These are phyloP conservation scores for Silurus lanzhouensis DNA, from an alignment of 2,797 vertebrate species.

Conservation along the genomic window DNA sequence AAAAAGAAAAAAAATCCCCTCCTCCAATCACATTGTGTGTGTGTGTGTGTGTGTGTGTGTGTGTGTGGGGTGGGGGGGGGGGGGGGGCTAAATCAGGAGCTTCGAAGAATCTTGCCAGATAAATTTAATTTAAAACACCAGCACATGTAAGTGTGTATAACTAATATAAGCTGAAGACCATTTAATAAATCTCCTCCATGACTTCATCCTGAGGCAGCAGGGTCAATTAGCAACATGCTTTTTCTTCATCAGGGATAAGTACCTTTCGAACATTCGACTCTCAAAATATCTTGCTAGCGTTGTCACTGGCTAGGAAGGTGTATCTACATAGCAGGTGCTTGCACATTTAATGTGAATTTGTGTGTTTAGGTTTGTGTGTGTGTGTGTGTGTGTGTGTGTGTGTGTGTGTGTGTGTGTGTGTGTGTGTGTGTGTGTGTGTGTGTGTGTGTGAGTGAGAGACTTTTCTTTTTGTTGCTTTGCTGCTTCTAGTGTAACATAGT, in stretches of 20 bases:
- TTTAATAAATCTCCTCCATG: constrained; percentile 45
- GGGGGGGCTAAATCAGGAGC: constrained; percentile 31
- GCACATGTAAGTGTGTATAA: constrained; percentile 25
- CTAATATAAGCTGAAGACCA: constrained; percentile 32
- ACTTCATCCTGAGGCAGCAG: constrained; percentile 44
- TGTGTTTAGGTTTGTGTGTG: too few species aligned
- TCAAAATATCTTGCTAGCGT: too few species aligned
- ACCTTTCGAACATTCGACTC: background rate
- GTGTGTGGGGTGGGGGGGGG: too few species aligned
- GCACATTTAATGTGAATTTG: too few species aligned
- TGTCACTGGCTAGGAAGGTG: too few species aligned
- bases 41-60: background rate
- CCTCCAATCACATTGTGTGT: constrained; percentile 11
- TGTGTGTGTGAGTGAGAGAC: background rate
- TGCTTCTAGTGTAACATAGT: background rate
- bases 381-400: background rate
- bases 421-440: background rate
- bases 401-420: background rate
- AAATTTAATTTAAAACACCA: constrained; percentile 46
- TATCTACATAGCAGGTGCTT: too few species aligned
- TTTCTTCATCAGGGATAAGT: constrained; percentile 43
- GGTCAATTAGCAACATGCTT: constrained; percentile 42
- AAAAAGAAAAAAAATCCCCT: constrained; percentile 51
- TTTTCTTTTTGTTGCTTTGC: background rate
- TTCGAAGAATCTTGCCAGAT: constrained; percentile 50